Conservation (phyloP, 2,888 invertebrate species). For the Scotopteryx bipunctaria region DNA sequence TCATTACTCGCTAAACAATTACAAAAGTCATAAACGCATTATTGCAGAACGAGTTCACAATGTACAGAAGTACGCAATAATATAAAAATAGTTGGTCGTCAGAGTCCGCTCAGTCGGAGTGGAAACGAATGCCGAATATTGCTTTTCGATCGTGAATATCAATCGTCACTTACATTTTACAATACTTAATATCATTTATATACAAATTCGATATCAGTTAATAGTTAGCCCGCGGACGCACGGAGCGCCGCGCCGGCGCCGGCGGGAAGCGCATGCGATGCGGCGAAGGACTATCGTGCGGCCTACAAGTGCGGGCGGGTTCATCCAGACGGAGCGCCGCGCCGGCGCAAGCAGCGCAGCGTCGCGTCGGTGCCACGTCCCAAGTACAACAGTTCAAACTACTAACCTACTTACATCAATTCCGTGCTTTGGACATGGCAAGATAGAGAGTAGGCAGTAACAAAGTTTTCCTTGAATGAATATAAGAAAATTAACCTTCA, state of each 20-base stretch:
- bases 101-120: conserved; percentile 32
- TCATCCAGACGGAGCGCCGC: too few species aligned
- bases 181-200: conserved; percentile 43
- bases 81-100: conserved; percentile 59
- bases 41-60: conserved; percentile 31
- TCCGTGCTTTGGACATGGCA: conserved; percentile 2
- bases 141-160: conserved; percentile 45
- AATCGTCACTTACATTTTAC: conserved; percentile 34
- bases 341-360: too few species aligned
- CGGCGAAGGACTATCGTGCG: conserved; percentile 29
- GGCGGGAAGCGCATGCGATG: conserved; percentile 24
- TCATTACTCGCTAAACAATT: conserved; percentile 14
- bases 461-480: neutral
- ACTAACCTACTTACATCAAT: conserved; percentile 1
- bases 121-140: conserved; percentile 43
- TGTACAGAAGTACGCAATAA: conserved; percentile 33
- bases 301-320: conserved; percentile 2
- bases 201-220: conserved; percentile 42
- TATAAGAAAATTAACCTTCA: neutral
- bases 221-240: conserved; percentile 20
- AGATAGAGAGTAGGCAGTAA: neutral
- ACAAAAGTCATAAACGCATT: conserved; percentile 24
- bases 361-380: neutral
- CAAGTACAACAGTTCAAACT: neutral
- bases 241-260: conserved; percentile 1